Conservation (phyloP, 1,140 invertebrate species). For the Scylla paramamosain region DNA sequence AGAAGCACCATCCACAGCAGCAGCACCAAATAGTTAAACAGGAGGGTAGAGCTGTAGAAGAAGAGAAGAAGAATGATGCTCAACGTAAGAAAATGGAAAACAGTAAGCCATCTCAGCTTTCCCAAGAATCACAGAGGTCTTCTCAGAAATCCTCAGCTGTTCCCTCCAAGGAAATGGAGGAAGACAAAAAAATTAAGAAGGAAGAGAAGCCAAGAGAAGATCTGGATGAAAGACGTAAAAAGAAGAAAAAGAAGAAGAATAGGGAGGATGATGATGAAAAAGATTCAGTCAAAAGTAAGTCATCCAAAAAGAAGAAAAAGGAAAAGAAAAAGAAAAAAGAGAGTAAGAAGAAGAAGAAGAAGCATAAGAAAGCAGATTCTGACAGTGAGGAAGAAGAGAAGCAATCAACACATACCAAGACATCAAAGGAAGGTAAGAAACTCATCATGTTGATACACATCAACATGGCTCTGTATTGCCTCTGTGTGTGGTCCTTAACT, state of each 20-base stretch:
- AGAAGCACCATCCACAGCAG: neutral
- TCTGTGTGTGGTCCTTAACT: too few species aligned
- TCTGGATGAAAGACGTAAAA: constrained; percentile 54
- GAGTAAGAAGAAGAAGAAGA: constrained; percentile 67
- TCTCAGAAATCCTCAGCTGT: constrained; percentile 15
- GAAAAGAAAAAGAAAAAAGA: constrained; percentile 70
- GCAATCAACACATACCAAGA: constrained; percentile 27
- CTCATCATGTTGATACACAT: neutral
- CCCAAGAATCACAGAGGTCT: constrained; percentile 43
- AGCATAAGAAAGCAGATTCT: constrained; percentile 38
- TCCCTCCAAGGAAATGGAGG: neutral
- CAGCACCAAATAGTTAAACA: neutral
- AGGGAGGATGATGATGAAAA: constrained; percentile 62
- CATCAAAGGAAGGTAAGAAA: constrained; percentile 60
- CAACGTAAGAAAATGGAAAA: constrained; percentile 35
- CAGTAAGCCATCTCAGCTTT: neutral
- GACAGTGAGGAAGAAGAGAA: constrained; percentile 67
- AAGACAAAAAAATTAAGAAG: constrained; percentile 52
- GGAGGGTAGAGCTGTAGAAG: neutral
- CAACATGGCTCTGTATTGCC: too few species aligned
- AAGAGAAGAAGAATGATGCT: constrained; percentile 50
- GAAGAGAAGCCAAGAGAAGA: constrained; percentile 38
- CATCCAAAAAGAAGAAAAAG: constrained; percentile 68
- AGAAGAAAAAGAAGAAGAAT: constrained; percentile 61
- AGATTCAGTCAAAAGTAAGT: constrained; percentile 58